A percentile compares a stretch with the other conserved stretches of the same genome.
phyloP scores from a whole-genome alignment of 2,797 vertebrate species.

The Ctenopoma kingsleyae region DNA sequence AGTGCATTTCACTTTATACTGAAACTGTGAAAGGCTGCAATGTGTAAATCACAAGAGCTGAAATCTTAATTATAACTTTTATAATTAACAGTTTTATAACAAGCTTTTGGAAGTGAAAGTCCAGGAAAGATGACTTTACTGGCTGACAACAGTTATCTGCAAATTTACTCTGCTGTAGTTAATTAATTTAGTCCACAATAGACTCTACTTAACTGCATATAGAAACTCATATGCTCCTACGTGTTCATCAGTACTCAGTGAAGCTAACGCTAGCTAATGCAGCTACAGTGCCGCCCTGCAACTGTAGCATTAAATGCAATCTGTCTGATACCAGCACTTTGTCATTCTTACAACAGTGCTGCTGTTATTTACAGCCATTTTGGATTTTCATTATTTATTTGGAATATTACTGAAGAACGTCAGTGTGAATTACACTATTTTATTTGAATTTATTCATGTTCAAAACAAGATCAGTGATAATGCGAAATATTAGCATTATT shows the following conservation, averaged over 20 bases:
- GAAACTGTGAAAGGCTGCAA: background rate
- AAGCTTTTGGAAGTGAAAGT: background rate
- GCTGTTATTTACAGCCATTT: no score
- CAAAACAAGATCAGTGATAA: no score
- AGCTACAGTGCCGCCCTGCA: no score
- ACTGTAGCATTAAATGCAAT: background rate
- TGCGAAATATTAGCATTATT: background rate
- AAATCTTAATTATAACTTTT: background rate
- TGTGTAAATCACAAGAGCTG: background rate
- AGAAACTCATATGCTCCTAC: no score
- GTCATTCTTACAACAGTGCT: background rate
- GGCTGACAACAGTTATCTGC: background rate
- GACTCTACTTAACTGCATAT: no score
- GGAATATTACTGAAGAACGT: background rate
- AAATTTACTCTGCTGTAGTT: constrained; percentile 1
- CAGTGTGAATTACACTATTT: no score
- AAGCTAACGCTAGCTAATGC: background rate
- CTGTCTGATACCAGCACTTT: background rate
- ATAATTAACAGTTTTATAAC: background rate
- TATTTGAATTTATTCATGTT: no score
- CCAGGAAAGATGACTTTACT: no score
- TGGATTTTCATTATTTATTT: background rate
- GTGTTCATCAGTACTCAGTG: background rate
- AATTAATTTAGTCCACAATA: background rate
- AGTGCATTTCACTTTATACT: background rate